Evolutionary conservation across 1,140 invertebrate genomes (phyloP).

Genomic region (Limonius californicus): DNA sequence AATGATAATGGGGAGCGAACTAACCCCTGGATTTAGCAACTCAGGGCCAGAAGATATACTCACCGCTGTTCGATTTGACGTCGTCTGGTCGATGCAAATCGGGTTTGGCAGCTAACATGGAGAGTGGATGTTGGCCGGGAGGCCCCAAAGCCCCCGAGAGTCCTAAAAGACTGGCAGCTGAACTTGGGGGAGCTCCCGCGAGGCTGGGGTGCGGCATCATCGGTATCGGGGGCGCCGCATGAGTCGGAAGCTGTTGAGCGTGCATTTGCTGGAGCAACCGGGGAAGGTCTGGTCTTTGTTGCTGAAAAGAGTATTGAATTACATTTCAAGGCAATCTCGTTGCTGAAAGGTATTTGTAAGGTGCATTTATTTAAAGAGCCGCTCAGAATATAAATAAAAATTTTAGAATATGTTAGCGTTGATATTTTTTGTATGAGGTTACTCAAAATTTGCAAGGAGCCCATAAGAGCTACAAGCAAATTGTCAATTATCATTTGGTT

Average conservation of each 20-base stretch:
- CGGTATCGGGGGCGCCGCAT: conserved; percentile 68
- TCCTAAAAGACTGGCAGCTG: conserved; percentile 54
- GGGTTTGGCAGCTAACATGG: conserved; percentile 65
- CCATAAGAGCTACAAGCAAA: too few species aligned
- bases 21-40: too few species aligned
- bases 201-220: conserved; percentile 71
- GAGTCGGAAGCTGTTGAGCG: conserved; percentile 76
- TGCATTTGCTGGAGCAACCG: conserved; percentile 86
- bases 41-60: too few species aligned
- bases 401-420: too few species aligned
- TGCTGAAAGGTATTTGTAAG: not conserved
- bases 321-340: too few species aligned
- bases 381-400: too few species aligned
- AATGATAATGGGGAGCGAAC: too few species aligned
- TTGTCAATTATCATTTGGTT: too few species aligned
- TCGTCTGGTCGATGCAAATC: conserved; percentile 66
- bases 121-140: conserved; percentile 63
- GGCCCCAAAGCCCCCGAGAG: conserved; percentile 54
- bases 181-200: conserved; percentile 60
- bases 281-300: conserved; percentile 73
- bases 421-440: too few species aligned
- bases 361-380: too few species aligned
- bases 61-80: conserved; percentile 65
- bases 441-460: too few species aligned
- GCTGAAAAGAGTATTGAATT: conserved; percentile 62